Evolutionary conservation across 2,797 vertebrate genomes (phyloP).

Genomic region (Takifugu rubripes): DNA sequence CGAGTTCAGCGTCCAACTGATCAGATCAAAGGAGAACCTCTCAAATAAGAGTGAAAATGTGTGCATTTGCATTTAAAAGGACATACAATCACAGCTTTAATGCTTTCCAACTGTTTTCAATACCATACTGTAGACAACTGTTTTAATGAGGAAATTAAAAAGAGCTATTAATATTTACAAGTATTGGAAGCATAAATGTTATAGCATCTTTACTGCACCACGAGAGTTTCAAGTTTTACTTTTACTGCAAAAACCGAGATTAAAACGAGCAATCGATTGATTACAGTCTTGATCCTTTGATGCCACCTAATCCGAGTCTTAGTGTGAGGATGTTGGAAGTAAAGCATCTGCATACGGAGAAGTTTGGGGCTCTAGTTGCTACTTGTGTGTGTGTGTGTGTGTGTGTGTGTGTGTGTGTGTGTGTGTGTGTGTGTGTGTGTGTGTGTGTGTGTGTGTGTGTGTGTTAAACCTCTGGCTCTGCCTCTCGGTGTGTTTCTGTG

Average conservation of each 20-base stretch:
- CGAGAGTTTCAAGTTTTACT: slow-evolving; percentile 47
- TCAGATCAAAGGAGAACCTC: slow-evolving; percentile 57
- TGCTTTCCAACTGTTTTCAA: background rate
- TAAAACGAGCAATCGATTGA: slow-evolving; percentile 49
- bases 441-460: slow-evolving; percentile 2
- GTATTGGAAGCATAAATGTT: background rate
- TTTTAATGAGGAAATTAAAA: no score
- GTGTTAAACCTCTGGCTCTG: slow-evolving; percentile 46
- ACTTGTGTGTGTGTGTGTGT: slow-evolving; percentile 14
- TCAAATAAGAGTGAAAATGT: slow-evolving; percentile 43
- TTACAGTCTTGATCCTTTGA: slow-evolving; percentile 64
- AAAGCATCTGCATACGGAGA: slow-evolving; percentile 59
- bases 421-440: slow-evolving; percentile 7
- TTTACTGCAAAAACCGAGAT: slow-evolving; percentile 42
- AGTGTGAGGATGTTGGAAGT: slow-evolving; percentile 56
- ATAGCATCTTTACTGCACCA: slow-evolving; percentile 6
- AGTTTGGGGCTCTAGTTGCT: slow-evolving; percentile 37
- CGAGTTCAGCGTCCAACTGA: slow-evolving; percentile 30
- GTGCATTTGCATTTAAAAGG: slow-evolving; percentile 33
- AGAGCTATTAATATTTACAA: background rate
- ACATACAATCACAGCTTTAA: slow-evolving; percentile 13
- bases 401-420: background rate
- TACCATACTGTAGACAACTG: background rate
- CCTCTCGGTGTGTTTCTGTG: slow-evolving; percentile 53
- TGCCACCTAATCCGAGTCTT: slow-evolving; percentile 66